Base-by-base conservation (phyloP, 1,140 invertebrate species). In the Whitmania pigra region DNA sequence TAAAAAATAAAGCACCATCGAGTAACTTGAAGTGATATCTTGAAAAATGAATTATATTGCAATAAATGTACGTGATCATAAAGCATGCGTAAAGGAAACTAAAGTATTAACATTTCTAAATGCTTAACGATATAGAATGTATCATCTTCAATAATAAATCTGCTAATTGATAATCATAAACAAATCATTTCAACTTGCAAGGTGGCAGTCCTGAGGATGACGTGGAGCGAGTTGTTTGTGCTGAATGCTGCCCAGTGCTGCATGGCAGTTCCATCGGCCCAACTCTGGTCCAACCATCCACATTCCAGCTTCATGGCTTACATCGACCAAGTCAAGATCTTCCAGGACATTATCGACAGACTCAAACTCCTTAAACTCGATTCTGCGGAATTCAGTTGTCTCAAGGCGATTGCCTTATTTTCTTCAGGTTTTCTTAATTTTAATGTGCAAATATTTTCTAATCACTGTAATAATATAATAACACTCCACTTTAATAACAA, bases 241-340 rank as follows among this genome's bases (percentile, higher is more conserved):
- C 86, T 98, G 74, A 97, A 97, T 85, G 93, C 94, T 72, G 94
- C 93, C 75, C 94, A 97, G 85, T 82, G 78, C 85, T 94, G 92
- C 75, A 96, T 97, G 93, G 93, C 93, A 0, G 85, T 97, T 5
- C 93, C 96, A 83, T 92, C 94, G 79, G 93, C 93, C 15, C 92
- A 93, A 11, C 83, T 97, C 60, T 84, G 97, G 73, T 93, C 93
- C 93, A 11, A 93, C 93, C 92, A 92, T 93, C 27, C 93, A 94
- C 18, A 93, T 97, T 83, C 86, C 92, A 57, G 93, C 11, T 27
- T 97, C 63, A 93, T 97, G 71, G 92, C 93, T 75, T 97, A 96
- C 83, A 97, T 97, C 94, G 94, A 97, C 84, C 93, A 97, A 85
- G 96, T 97, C 81, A 86, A 94, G 80, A 95, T 97, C 86, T 97